Base-by-base conservation (phyloP, 92 coral and sea anemone species). In the Porites cylindrica region DNA sequence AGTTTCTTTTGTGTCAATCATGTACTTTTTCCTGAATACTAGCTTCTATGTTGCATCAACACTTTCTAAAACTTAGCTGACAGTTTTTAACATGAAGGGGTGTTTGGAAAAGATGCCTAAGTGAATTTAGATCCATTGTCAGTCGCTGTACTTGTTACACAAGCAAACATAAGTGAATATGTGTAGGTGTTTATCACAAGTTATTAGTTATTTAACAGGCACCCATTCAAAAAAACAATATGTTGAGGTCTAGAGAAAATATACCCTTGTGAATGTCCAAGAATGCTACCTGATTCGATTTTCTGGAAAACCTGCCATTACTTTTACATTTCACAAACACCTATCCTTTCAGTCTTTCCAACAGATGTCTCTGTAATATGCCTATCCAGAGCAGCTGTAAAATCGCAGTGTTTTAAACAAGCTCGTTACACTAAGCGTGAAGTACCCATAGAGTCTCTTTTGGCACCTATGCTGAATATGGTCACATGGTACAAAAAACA, bases 261-360 rank as follows among this genome's bases (percentile, higher is more conserved):
- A 72, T 72, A 72, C 77, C 77, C 58, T 26, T 72, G 77, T 32
- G 77, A 72, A 72, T 72, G 54, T 47, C 77, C 77, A 72, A 43
- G 56, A 72, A 72, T 72, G 77, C 77, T 72, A 72, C 77, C 77
- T 72, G 77, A 72, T 72, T 72, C 54, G 1, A 19, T 67, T 67
- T 67, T 67, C 72, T 67, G 72, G 72, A 67, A n/a, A 67, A 67
- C 72, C 72, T 67, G 72, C 29, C 72, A 67, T 67, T 67, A 67
- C 72, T 24, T 67, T 67, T 24, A 67, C 38, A 67, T n/a, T 67
- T 19, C 72, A 67, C 72, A 67, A 67, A 24, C 51, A 24, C 72
- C 72, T 67, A 16, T 67, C 72, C 72, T 67, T 67, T 67, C 72
- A 67, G 72, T 67, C 13, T 67, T 67, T 67, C 72, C 72, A 67